Percentiles rank a stretch among this genome's conserved stretches.
Conservation (phyloP, 2,888 invertebrate species). For the Corbicula japonica region DNA sequence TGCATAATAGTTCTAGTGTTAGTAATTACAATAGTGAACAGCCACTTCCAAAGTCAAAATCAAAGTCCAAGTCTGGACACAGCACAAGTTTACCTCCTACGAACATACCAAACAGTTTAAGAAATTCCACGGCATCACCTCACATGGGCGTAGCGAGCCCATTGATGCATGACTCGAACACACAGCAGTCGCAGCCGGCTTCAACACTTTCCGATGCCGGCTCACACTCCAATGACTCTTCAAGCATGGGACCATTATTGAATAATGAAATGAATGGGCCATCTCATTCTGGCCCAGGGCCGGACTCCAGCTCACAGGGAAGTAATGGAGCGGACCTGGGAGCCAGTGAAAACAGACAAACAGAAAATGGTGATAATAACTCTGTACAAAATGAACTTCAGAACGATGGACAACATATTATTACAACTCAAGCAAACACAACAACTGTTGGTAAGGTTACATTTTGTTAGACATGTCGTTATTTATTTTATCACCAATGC, state of each 20-base stretch:
- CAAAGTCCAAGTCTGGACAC: slow-evolving; percentile 58
- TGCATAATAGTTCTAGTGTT: slow-evolving; percentile 64
- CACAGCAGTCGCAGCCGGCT: slow-evolving; percentile 55
- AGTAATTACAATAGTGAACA: slow-evolving; percentile 55
- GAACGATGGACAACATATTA: slow-evolving; percentile 47
- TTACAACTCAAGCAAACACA: slow-evolving; percentile 62
- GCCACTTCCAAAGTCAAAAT: slow-evolving; percentile 57
- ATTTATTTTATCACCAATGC: no score
- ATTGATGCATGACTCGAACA: slow-evolving; percentile 49
- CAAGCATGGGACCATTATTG: slow-evolving; percentile 65
- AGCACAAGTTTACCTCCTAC: slow-evolving; percentile 50
- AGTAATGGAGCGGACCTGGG: neutral
- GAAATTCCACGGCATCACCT: slow-evolving; percentile 37
- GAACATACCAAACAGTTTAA: slow-evolving; percentile 50
- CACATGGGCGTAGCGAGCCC: slow-evolving; percentile 52
- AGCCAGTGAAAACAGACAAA: neutral
- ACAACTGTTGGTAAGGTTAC: slow-evolving; percentile 62
- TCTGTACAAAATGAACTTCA: neutral
- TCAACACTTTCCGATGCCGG: slow-evolving; percentile 59
- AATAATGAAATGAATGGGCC: slow-evolving; percentile 31
- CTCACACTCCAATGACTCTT: slow-evolving; percentile 62
- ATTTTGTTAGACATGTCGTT: no score
- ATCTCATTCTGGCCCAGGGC: neutral
- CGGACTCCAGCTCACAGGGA: slow-evolving; percentile 11
- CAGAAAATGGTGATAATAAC: slow-evolving; percentile 9